Base-by-base conservation (phyloP, 2,888 invertebrate genomes). In the Abscondita cerata region DNA sequence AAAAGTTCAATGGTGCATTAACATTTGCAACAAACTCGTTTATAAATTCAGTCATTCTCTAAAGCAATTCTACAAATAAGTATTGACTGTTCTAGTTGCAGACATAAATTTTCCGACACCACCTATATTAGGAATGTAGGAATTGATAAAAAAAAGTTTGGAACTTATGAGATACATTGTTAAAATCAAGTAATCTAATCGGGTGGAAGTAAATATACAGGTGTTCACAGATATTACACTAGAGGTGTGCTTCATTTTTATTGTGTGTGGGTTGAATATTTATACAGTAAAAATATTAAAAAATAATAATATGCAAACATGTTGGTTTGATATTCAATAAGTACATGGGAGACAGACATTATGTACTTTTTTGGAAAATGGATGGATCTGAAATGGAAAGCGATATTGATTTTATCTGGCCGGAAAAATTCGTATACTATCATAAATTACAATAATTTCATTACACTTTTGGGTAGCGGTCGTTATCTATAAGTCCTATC, bases 141-240 rank as follows among this genome's bases (percentile, higher is more conserved):
- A 52, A 58, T 56, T 58, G 51, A 52, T 63, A 65, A 65, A 67
- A 65, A 65, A 67, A 67, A 65, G 40, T 40, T 12, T 8, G 38
- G 53, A 61, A 68, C 62, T 63, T 68, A 67, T 57, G 67, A 64
- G 54, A 67, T 61, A 71, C 72, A 72, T 73, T 71, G 71, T 66
- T 71, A 67, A 72, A 73, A 40, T 74, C 74, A 74, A 75, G 73
- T 75, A 75, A 74, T 75, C 74, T 74, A 75, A 75, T 75, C 75
- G 72, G 70, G 74, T 72, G n/a, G n/a, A n/a, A n/a, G n/a, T n/a
- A n/a, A 75, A 74, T 72, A 73, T 72, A 75, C 75, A 75, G 75
- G 75, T 75, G 75, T 75, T 75, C 73, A 73, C 73, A 73, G 74
- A 74, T 75, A 75, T 74, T 73, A 70, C 69, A 57, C 70, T 68